Evolutionary conservation across 2,888 invertebrate species (phyloP).

Genomic region (Rhagonycha lutea): DNA sequence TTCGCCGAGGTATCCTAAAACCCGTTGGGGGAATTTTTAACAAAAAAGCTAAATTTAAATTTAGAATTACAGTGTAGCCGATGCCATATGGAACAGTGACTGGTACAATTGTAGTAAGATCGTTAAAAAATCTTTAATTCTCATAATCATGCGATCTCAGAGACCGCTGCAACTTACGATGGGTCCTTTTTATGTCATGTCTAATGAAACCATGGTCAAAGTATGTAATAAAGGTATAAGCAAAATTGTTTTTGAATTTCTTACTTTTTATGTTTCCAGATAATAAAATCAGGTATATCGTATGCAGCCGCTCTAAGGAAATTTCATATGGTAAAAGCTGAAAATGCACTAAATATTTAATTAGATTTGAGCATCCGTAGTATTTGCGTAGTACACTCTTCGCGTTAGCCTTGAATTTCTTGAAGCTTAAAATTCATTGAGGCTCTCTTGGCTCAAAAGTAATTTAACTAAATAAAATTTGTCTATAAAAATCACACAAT

Average conservation of each 20-base stretch:
- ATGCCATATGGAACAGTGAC: constrained; percentile 35
- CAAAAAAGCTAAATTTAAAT: no score
- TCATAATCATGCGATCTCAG: constrained; percentile 38
- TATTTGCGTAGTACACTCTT: no score
- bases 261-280: background rate
- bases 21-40: no score
- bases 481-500: no score
- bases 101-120: constrained; percentile 34
- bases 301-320: background rate
- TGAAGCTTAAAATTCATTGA: no score
- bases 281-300: background rate
- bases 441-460: no score
- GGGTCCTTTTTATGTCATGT: constrained; percentile 40
- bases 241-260: background rate
- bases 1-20: no score
- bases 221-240: background rate
- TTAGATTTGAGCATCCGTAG: no score
- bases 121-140: constrained; percentile 32
- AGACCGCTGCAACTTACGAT: constrained; percentile 36
- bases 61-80: constrained; percentile 32
- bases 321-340: no score
- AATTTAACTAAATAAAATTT: no score
- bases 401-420: no score
- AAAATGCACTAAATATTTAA: no score
- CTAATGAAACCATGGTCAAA: constrained; percentile 27